Percentiles rank a stretch among this genome's conserved stretches.
These are phyloP conservation scores for Ellobium chinense DNA, from an alignment of 2,888 invertebrate species.

Conservation along the genomic window DNA sequence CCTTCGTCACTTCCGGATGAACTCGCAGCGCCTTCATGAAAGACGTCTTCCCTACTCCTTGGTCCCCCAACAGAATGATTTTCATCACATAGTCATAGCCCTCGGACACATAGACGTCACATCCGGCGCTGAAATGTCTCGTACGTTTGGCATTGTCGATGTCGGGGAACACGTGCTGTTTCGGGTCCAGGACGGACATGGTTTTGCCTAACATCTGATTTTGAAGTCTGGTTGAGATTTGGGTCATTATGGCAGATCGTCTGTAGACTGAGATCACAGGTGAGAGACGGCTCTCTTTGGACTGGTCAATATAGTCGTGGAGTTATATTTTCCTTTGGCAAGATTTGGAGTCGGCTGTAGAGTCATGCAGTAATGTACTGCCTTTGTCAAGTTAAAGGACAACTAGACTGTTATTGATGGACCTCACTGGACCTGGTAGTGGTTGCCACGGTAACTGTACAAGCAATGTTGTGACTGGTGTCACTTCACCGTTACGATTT, in stretches of 20 bases:
- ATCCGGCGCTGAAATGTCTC: slow-evolving; percentile 17
- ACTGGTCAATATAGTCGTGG: no score
- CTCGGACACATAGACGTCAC: not conserved
- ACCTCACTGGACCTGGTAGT: no score
- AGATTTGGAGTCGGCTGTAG: no score
- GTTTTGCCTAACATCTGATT: not conserved
- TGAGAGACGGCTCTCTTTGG: no score
- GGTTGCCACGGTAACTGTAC: no score
- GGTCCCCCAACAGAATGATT: slow-evolving; percentile 50
- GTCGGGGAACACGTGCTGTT: not conserved
- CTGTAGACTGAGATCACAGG: no score
- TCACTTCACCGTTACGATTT: no score
- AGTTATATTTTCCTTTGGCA: no score
- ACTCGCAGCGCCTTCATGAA: slow-evolving; percentile 41
- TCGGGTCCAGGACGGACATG: not conserved
- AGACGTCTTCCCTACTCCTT: slow-evolving; percentile 49
- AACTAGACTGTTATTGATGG: no score
- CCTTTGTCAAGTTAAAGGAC: no score
- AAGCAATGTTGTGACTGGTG: no score
- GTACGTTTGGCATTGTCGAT: not conserved
- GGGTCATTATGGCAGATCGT: not conserved
- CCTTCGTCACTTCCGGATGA: slow-evolving; percentile 37
- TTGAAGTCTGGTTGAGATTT: not conserved
- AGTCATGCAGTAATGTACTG: no score
- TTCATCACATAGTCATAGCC: slow-evolving; percentile 47